Percentiles rank a stretch among this genome's conserved stretches.
These are phyloP conservation scores for Antechinus flavipes DNA, from an alignment of 2,113 vertebrate genomes.

Conservation along the genomic window DNA sequence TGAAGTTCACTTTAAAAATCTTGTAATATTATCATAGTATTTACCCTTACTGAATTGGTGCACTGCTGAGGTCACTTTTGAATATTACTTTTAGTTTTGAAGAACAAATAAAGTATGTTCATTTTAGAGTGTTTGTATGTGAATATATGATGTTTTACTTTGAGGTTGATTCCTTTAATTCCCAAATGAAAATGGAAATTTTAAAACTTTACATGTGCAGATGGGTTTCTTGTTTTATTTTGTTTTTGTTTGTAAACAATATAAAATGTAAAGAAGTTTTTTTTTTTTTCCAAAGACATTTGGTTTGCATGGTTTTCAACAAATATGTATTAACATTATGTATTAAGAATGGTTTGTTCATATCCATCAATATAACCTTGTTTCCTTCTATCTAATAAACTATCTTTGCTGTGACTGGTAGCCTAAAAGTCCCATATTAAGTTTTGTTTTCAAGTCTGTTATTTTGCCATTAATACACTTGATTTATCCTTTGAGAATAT, in stretches of 20 bases:
- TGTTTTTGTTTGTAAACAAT: slow-evolving; percentile 36
- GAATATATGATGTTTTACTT: background rate
- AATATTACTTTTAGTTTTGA: slow-evolving; percentile 15
- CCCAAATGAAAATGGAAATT: background rate
- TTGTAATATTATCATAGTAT: background rate
- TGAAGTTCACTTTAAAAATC: slow-evolving; percentile 21
- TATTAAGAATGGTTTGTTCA: background rate
- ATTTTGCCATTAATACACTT: background rate
- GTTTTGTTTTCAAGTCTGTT: slow-evolving; percentile 39
- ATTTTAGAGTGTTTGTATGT: background rate
- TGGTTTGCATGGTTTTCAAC: background rate
- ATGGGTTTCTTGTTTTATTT: background rate
- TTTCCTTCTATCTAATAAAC: background rate
- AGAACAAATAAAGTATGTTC: background rate
- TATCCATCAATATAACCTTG: background rate
- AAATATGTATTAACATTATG: background rate
- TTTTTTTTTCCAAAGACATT: slow-evolving; percentile 7
- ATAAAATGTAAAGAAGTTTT: background rate
- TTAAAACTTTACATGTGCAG: background rate
- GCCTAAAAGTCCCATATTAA: background rate
- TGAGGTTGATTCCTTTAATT: background rate
- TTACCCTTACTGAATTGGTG: slow-evolving; percentile 36
- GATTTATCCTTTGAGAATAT: slow-evolving; percentile 46
- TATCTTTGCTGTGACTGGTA: background rate
- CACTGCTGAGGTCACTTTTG: slow-evolving; percentile 63